A percentile compares a stretch with the other conserved stretches of the same genome.
phyloP scores from a whole-genome alignment of 2,113 vertebrate genomes.

The Leptocoma aspasia region DNA sequence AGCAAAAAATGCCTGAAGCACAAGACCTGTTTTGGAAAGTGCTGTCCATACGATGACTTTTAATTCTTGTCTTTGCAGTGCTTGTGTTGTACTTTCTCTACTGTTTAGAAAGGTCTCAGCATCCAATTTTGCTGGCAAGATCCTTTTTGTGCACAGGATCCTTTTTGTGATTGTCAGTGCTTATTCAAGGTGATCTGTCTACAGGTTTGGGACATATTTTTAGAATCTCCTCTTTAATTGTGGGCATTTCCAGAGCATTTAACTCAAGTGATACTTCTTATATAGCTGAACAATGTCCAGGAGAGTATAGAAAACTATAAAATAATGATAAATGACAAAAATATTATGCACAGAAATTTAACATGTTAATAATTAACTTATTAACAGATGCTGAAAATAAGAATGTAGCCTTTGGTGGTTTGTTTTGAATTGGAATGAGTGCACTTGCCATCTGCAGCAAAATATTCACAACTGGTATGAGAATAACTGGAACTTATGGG shows the following conservation, averaged over 20 bases:
- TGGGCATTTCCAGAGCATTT: background rate
- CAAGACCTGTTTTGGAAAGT: background rate
- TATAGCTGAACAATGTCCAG: background rate
- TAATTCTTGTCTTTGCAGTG: background rate
- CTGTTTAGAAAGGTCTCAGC: background rate
- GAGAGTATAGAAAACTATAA: background rate
- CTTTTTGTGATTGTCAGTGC: background rate
- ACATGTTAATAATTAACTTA: too few species aligned
- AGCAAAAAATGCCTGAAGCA: background rate
- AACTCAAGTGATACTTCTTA: background rate
- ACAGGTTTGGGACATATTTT: background rate
- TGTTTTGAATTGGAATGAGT: background rate
- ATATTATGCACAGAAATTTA: accelerated
- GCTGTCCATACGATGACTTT: background rate
- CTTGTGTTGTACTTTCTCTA: background rate
- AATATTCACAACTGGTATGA: background rate
- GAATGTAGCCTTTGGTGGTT: background rate
- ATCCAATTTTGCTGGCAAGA: background rate
- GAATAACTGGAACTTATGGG: background rate
- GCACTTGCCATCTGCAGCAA: background rate
- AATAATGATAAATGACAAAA: background rate
- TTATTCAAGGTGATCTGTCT: background rate
- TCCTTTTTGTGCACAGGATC: background rate
- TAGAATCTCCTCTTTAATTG: background rate
- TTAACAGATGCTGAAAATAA: background rate